Evolutionary conservation across 2,113 vertebrate species (phyloP).

Genomic region (cattle (Bos taurus)): ARS-UCD2.0 NC_037337.1:51635501-51636000

Average conservation of each 20-base stretch:
- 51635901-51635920: neutral
- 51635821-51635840: neutral
- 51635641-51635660: neutral
- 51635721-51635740: neutral
- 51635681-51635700: neutral
- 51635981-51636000: neutral
- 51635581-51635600: neutral
- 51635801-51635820: neutral
- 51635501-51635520: neutral
- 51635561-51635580: neutral
- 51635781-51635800: neutral
- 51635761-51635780: neutral
- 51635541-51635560: neutral
- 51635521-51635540: neutral
- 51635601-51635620: neutral
- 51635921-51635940: neutral
- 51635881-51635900: neutral
- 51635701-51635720: neutral
- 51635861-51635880: neutral
- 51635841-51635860: neutral
- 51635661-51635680: neutral
- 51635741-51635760: neutral
- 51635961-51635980: neutral
- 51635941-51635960: neutral
- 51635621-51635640: conserved; percentile 11